Evolutionary conservation across 2,113 vertebrate species (phyloP).

Genomic region (Cynoglossus semilaevis): DNA sequence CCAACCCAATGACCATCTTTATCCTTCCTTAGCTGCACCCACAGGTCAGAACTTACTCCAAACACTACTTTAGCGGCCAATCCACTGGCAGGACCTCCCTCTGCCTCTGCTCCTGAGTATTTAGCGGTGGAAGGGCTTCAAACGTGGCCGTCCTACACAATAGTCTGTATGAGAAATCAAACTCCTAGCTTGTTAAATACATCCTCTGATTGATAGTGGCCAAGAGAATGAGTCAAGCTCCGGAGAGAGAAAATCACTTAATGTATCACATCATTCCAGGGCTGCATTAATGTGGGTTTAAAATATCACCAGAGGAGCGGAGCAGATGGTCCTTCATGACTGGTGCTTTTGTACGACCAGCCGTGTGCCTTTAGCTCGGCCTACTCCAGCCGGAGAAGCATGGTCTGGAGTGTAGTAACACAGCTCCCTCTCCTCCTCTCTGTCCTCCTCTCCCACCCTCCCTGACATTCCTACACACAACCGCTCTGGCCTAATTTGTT

Average conservation of each 20-base stretch:
- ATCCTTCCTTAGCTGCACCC: slow-evolving; percentile 26
- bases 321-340: slow-evolving; percentile 63
- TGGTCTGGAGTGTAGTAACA: slow-evolving; percentile 46
- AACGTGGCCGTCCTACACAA: slow-evolving; percentile 20
- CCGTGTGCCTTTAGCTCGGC: slow-evolving; percentile 46
- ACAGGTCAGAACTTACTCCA: slow-evolving; percentile 41
- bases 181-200: slow-evolving; percentile 45
- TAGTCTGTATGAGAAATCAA: slow-evolving; percentile 30
- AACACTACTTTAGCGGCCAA: slow-evolving; percentile 29
- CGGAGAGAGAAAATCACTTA: slow-evolving; percentile 25
- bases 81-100: slow-evolving; percentile 29
- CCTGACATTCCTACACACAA: slow-evolving; percentile 54
- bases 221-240: slow-evolving; percentile 31
- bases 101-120: slow-evolving; percentile 20
- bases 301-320: slow-evolving; percentile 54
- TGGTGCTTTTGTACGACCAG: slow-evolving; percentile 58
- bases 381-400: slow-evolving; percentile 46
- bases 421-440: slow-evolving; percentile 41
- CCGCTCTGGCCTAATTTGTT: slow-evolving; percentile 58
- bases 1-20: slow-evolving; percentile 37
- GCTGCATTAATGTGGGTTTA: slow-evolving; percentile 53
- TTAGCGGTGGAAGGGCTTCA: slow-evolving; percentile 24
- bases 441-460: slow-evolving; percentile 34
- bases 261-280: slow-evolving; percentile 37
- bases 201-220: slow-evolving; percentile 34